Evolutionary conservation across 92 coral and sea anemone genomes (phyloP), one percentile per base, ranked within the genome.

Genomic region (Zoanthus sociatus): DNA sequence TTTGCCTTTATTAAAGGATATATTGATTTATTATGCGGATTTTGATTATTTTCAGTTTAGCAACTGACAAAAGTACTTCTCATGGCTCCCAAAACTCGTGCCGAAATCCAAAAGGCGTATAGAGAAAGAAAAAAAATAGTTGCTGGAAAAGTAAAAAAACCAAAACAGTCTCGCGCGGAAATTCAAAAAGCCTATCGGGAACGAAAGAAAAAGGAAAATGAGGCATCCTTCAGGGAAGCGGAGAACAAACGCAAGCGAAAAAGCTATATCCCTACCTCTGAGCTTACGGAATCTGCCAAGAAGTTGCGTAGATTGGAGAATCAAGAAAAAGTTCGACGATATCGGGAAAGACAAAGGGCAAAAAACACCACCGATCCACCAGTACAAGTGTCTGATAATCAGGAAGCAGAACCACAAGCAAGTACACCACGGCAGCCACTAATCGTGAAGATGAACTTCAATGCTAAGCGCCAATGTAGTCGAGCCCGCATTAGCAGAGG

Each of bases 111-210:
- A 37, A 79, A n/a, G 26, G 85, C 85, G 4, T 54, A 54, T 79
- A 7, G 72, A 60, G 72, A 79, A 79, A 79, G 85, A 64, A 54
- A 79, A 79, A 2, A 42, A 1, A 0, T 1, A 1, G 73, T 1
- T 1, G 67, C 67, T 60, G 67, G 20, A 56, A 26, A 26, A 26
- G 26, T 37, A 37, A 37, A 37, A 37, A 2, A 53, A 53, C 68
- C 3, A 61, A 61, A 61, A 17, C 63, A 53, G 63, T 61, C 68
- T 61, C 21, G 26, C 5, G 86, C 75, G 6, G 72, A 81, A 42
- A 81, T 81, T 55, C 86, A 81, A 81, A 81, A 60, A 47, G 86
- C 75, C 14, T 81, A 81, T 53, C 75, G 75, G 2, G 86, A 81
- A 81, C 42, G 86, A 17, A 81, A 81, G 17, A 81, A 81, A 42